Evolutionary conservation across 2,888 invertebrate species (phyloP), one percentile per base, ranked within the genome.

Genomic region (Willowsia nigromaculata): DNA sequence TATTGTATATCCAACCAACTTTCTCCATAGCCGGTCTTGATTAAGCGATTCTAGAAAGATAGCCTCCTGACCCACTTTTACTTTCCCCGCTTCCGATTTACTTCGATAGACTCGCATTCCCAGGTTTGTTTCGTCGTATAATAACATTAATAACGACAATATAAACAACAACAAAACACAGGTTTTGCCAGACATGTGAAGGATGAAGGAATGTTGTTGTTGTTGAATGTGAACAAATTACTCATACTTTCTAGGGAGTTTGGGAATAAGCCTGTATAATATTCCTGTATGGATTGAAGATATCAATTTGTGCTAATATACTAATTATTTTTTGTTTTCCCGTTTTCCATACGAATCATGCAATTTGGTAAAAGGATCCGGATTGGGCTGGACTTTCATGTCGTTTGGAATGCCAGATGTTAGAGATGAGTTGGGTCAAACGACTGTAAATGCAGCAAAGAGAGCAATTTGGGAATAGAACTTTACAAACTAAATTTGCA

Each of bases 11-110:
- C 4, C 40, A 25, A 71, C 40, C 43, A 71, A 71, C 71, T 71
- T 71, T 71, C 71, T 71, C 43, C 43, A 18, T 43, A 4, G 43
- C 18, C 33, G 18, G 47, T 74, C 53, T 78, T 78, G 50, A 27
- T 74, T 78, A 9, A 30, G 53, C 27, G 30, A 50, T 50, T 50
- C n/a, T 78, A 78, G 30, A 50, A 0, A 37, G 27, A 59, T 59
- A 84, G 71, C 84, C 84, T n/a, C 56, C 18, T 85, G 85, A 85
- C 85, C 85, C 53, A 85, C 74, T 85, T 85, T 47, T 65, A 30
- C 83, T 65, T 50, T 68, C 59, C 68, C 33, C 50, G 11, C 18
- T 65, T 68, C 68, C 81, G 27, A 40, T 81, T 59, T 11, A 27
- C 37, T 62, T 59, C 59, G 37, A 81, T 40, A 62, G 13, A 59